Percentiles rank a stretch among this genome's conserved stretches.
phyloP scores from a whole-genome alignment of 2,888 invertebrate species.

The Aspidiotus rigidus region DNA sequence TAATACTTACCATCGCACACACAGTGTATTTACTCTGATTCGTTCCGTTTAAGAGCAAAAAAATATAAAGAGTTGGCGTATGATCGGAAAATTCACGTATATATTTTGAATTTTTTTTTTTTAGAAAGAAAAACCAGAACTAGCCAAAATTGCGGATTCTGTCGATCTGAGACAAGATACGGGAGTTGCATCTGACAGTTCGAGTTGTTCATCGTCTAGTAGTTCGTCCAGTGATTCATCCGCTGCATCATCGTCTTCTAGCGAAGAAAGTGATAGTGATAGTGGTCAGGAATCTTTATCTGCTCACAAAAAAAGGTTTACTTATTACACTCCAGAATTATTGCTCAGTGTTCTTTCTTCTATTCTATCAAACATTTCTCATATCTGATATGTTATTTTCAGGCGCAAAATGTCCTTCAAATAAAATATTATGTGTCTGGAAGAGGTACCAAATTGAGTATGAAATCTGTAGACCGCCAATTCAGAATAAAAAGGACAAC shows the following conservation, averaged over 20 bases:
- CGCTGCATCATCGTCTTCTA: constrained; percentile 44
- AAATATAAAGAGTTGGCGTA: neutral
- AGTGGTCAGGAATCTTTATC: constrained; percentile 84
- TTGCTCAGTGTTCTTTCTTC: neutral
- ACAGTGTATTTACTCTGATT: neutral
- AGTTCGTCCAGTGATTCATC: constrained; percentile 59
- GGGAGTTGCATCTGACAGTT: constrained; percentile 89
- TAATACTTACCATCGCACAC: too few species aligned
- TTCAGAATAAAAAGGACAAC: too few species aligned
- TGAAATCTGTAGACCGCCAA: too few species aligned
- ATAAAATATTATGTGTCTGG: neutral
- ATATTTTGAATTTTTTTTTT: constrained; percentile 5
- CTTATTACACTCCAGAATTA: neutral
- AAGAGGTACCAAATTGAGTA: too few species aligned
- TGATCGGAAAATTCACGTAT: neutral
- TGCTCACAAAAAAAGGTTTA: constrained; percentile 66
- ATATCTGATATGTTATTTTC: neutral
- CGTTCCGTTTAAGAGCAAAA: neutral
- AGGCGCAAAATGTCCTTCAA: constrained; percentile 15
- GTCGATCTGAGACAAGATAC: constrained; percentile 79
- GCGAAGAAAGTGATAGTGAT: constrained; percentile 52
- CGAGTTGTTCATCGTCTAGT: constrained; percentile 66
- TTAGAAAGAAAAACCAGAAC: constrained; percentile 61
- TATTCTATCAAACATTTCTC: neutral
- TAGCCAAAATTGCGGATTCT: constrained; percentile 67